Conservation (phyloP, 92 coral and sea anemone genomes). For the Palythoa heliodiscus region DNA sequence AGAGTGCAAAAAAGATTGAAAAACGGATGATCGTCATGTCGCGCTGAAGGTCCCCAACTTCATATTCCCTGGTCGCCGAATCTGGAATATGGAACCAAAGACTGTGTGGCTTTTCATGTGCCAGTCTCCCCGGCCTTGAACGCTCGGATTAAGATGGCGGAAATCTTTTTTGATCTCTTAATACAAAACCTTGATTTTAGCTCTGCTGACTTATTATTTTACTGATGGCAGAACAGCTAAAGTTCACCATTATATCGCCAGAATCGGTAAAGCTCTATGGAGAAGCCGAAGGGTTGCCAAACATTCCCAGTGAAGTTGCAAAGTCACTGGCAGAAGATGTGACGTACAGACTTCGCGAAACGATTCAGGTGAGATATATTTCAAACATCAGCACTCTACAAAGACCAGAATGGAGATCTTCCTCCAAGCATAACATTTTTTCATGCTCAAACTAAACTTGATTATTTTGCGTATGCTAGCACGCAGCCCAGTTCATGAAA, state of each 20-base stretch:
- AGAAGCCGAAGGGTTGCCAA: conserved; percentile 75
- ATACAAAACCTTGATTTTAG: neutral
- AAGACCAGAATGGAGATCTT: neutral
- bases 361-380: conserved; percentile 64
- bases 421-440: neutral
- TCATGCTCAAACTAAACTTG: neutral
- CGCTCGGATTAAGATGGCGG: conserved; percentile 34
- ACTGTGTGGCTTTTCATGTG: too few species aligned
- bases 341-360: conserved; percentile 91
- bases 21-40: too few species aligned
- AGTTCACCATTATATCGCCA: conserved; percentile 80
- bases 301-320: conserved; percentile 69
- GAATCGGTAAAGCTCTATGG: conserved; percentile 85
- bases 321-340: conserved; percentile 89
- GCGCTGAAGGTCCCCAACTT: too few species aligned
- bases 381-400: neutral
- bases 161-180: neutral
- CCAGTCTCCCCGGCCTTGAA: neutral
- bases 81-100: too few species aligned
- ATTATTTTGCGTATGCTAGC: conserved; percentile 42
- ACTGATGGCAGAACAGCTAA: conserved; percentile 53
- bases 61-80: too few species aligned
- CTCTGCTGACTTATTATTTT: neutral
- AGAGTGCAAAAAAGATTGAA: too few species aligned
- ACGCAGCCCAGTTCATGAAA: conserved; percentile 87